Evolutionary conservation across 2,113 vertebrate genomes (phyloP), one percentile per base, ranked within the genome.

Genomic region (Phyllostomus discolor): DNA sequence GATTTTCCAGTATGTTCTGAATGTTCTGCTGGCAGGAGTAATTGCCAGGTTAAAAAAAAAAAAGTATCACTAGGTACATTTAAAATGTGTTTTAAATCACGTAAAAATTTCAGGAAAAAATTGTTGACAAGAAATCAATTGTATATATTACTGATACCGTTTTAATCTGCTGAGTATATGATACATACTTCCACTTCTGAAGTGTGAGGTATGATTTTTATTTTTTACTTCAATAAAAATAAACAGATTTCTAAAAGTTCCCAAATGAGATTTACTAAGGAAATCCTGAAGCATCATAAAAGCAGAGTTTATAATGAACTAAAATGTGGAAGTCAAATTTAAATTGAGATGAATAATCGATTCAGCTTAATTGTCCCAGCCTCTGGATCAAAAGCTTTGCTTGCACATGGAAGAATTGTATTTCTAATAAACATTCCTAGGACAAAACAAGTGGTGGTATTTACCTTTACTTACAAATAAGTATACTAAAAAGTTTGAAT

Each of bases 391-490:
- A 91, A 85, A 91, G 26, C 62, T 94, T 66, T 69, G 62, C n/a
- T 75, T 92, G 9, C 8, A 78, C 10, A 59, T 15, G 20, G 19
- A 85, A 14, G 76, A 54, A 94, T 16, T 89, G 8, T 33, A 85
- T 88, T 90, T 96, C 90, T 92, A 91, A 86, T 76, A 78, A 70
- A 41, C 46, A 79, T 54, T 14, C 11, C 85, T 50, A 57, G 3
- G 12, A 33, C 78, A 82, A 93, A 90, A 11, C 22, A 57, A 76
- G 22, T 46, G 31, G 69, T 75, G 59, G 12, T 10, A 86, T 80
- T 97, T 95, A 67, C 41, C 57, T 95, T 59, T 33, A 82, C n/a
- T 93, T 59, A 62, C 24, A 96, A 97, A 59, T 86, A 95, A 82
- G 10, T n/a, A 80, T 38, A 69, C 52, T 59, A 66, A 10, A 93